Evolutionary conservation across 2,888 invertebrate species (phyloP).

Genomic region (Parasteatoda lunata): DNA sequence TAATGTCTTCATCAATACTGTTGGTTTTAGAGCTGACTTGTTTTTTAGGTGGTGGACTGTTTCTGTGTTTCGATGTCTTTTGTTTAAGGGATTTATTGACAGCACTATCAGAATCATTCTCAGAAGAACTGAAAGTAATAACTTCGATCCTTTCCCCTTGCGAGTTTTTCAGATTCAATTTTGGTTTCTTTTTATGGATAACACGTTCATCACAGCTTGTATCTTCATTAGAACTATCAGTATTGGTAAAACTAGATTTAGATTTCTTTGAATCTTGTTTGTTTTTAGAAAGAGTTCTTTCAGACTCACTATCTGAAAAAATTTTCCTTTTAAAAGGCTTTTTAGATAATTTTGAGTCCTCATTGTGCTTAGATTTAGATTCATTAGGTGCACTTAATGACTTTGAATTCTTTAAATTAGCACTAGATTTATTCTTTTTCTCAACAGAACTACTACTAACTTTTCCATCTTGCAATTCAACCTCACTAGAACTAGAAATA

Average conservation of each 20-base stretch:
- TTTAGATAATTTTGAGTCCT: conserved; percentile 8
- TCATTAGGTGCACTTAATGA: not conserved
- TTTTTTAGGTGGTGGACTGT: not conserved
- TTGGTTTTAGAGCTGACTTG: conserved; percentile 9
- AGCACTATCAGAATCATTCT: conserved; percentile 7
- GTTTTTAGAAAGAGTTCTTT: not conserved
- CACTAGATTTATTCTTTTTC: conserved; percentile 33
- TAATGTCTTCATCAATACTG: conserved; percentile 9
- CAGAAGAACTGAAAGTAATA: not conserved
- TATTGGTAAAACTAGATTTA: not conserved
- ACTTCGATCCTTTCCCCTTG: too few relatives aligned
- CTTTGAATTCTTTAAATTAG: conserved; percentile 1
- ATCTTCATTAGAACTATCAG: not conserved
- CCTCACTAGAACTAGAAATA: conserved; percentile 19
- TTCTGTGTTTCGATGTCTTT: not conserved
- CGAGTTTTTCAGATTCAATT: not conserved
- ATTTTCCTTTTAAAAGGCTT: conserved; percentile 16
- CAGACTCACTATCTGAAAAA: conserved; percentile 12
- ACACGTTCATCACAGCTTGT: not conserved
- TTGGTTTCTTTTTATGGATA: not conserved
- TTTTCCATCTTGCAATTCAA: conserved; percentile 42
- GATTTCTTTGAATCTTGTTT: not conserved
- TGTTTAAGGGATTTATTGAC: not conserved
- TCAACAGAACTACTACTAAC: conserved; percentile 44
- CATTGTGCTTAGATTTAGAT: conserved; percentile 1